Evolutionary conservation across 2,797 vertebrate genomes (phyloP).

Genomic region (Carapus acus): DNA sequence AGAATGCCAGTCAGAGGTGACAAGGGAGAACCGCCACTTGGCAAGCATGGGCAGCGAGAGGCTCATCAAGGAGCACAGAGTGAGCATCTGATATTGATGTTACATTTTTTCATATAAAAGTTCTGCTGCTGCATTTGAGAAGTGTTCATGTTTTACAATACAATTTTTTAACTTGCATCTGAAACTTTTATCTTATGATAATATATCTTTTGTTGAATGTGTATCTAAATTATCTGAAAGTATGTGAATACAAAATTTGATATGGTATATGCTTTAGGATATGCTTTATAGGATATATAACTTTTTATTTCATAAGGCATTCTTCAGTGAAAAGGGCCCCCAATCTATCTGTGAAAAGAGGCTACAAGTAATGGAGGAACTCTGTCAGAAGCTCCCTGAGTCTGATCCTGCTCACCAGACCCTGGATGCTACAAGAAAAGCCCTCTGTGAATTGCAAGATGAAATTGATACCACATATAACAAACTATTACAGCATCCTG

Average conservation of each 20-base stretch:
- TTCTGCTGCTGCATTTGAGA: too few species aligned
- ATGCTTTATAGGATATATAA: too few species aligned
- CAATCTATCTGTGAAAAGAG: slow-evolving; percentile 88
- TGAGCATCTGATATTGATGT: slow-evolving; percentile 60
- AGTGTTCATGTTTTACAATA: too few species aligned
- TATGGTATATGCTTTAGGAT: too few species aligned
- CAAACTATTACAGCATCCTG: slow-evolving; percentile 80
- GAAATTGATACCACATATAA: slow-evolving; percentile 77
- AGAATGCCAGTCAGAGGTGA: slow-evolving; percentile 84
- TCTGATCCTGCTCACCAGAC: slow-evolving; percentile 74
- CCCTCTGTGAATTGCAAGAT: slow-evolving; percentile 76
- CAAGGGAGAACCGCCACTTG: slow-evolving; percentile 81
- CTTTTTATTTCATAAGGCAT: slow-evolving; percentile 68
- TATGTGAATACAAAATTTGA: too few species aligned
- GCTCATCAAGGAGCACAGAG: slow-evolving; percentile 88
- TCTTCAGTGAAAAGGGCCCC: slow-evolving; percentile 89
- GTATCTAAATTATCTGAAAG: too few species aligned
- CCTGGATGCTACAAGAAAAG: slow-evolving; percentile 65
- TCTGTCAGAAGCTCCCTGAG: slow-evolving; percentile 86
- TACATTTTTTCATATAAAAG: too few species aligned
- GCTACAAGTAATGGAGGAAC: slow-evolving; percentile 85
- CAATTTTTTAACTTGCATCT: too few species aligned
- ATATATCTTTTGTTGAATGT: too few species aligned
- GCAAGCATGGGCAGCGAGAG: slow-evolving; percentile 84
- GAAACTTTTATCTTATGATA: too few species aligned